Conservation (phyloP, 2,888 invertebrate genomes). For the Mimachlamys varia region DNA sequence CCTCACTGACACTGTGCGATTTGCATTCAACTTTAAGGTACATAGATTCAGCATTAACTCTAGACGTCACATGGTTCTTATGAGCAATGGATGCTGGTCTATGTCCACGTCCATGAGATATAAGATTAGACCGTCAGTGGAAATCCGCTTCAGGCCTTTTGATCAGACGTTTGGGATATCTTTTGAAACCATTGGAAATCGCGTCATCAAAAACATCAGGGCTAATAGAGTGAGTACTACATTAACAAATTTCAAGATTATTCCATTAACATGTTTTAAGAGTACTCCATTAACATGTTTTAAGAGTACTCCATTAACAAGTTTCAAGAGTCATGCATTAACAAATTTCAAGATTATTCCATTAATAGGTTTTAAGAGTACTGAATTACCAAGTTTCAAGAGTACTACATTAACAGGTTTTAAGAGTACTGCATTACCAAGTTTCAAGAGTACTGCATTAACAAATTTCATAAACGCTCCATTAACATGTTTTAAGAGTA, state of each 20-base stretch:
- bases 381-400: background rate
- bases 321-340: too few relatives aligned
- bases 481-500: too few relatives aligned
- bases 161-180: background rate
- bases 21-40: background rate
- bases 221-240: background rate
- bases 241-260: too few relatives aligned
- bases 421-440: too few relatives aligned
- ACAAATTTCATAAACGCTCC: background rate
- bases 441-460: too few relatives aligned
- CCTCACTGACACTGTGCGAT: background rate
- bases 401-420: too few relatives aligned
- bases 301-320: too few relatives aligned
- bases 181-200: constrained; percentile 12
- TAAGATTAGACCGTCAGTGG: background rate
- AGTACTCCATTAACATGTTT: too few relatives aligned
- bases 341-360: background rate
- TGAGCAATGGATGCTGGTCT: constrained; percentile 27
- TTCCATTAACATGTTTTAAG: background rate
- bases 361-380: too few relatives aligned
- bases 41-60: background rate
- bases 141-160: background rate
- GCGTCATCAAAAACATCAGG: background rate
- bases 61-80: background rate
- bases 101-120: background rate